Evolutionary conservation across 2,888 invertebrate species (phyloP), one percentile per base, ranked within the genome.

Genomic region (Phaedon cochleariae): DNA sequence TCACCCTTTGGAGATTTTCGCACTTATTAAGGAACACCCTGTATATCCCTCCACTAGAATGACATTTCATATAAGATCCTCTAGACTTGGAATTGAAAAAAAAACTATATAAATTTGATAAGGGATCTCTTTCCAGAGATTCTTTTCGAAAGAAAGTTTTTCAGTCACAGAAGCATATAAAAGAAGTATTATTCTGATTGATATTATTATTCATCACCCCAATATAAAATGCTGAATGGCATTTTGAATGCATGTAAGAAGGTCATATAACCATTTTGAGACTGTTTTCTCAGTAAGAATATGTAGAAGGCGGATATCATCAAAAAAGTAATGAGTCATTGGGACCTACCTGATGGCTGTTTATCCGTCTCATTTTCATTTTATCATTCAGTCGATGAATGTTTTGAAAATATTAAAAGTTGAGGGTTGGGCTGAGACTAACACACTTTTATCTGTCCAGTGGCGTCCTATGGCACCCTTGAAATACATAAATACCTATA

Each of bases 381-480:
- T 70, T 66, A 69, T 72, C 73, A 72, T 72, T 73, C 72, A 68
- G 71, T 66, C 71, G 70, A 72, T 74, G 70, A 67, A 71, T 65
- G 72, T 68, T 68, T 73, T 64, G 66, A 69, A 65, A 62, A 67
- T 71, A 71, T 71, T 65, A 64, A 77, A 72, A 70, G 72, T 69
- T 70, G 68, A 75, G 75, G 76, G 75, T 73, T 75, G 71, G 74
- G 74, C 76, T 68, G 62, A 64, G 59, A 62, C 60, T 65, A 65
- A 65, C 61, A 65, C 61, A 58, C 61, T 65, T 65, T 15, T 29
- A 34, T 53, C 34, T 4, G 4, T n/a, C 60, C 64, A 64, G 59
- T 55, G 64, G 64, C 64, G 64, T 54, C 37, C 45, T 45, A 46
- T 15, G 12, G 21, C 59, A 49, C 20, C 48, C 59, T 59, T 26